phyloP scores from a whole-genome alignment of 2,797 vertebrate species.

The Chelidonichthys spinosus region DNA sequence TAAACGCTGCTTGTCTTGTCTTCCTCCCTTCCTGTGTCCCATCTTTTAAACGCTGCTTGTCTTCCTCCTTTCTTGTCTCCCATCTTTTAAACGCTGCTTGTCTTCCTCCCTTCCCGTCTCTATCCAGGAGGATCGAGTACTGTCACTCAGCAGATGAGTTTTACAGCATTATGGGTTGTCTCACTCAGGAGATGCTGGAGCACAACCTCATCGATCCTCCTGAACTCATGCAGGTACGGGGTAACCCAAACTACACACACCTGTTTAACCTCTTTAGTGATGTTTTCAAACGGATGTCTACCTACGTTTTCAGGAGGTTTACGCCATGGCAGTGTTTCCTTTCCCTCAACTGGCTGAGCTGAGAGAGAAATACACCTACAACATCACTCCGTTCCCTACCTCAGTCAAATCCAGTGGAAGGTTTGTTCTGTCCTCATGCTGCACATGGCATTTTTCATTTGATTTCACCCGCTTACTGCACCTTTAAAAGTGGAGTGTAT shows the following conservation, averaged over 20 bases:
- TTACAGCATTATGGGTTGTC: conserved; percentile 95
- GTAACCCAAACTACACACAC: neutral
- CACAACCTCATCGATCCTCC: conserved; percentile 90
- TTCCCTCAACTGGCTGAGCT: conserved; percentile 97
- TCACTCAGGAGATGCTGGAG: conserved; percentile 98
- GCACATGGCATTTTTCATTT: no score
- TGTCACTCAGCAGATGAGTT: conserved; percentile 97
- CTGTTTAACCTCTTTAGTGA: neutral
- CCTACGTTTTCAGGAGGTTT: conserved; percentile 89
- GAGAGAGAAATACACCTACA: conserved; percentile 98
- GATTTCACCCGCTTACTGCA: no score
- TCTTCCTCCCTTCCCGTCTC: conserved; percentile 12
- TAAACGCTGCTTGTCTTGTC: neutral
- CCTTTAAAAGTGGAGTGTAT: no score
- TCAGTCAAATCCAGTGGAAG: conserved; percentile 87
- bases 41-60: neutral
- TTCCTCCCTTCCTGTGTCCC: neutral
- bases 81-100: neutral
- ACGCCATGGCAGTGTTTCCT: conserved; percentile 96
- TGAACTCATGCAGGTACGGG: conserved; percentile 94
- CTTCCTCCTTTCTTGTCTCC: neutral
- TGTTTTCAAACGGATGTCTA: neutral
- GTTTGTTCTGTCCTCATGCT: conserved; percentile 52
- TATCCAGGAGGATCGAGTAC: conserved; percentile 92
- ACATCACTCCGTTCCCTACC: conserved; percentile 97